phyloP scores from a whole-genome alignment of 1,140 invertebrate genomes.

The Drosophila trapezifrons region DNA sequence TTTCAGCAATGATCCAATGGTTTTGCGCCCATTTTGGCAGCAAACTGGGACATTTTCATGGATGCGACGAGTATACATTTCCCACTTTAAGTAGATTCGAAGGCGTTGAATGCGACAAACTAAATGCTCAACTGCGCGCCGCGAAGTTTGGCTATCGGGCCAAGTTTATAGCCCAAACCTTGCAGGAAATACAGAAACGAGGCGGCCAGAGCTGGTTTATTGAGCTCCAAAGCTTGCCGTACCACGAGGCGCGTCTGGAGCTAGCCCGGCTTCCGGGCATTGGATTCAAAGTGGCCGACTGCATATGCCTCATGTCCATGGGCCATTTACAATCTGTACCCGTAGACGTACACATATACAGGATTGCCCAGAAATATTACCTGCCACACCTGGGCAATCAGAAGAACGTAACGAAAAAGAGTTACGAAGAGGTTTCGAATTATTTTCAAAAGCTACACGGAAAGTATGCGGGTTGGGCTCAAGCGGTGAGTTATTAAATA shows the following conservation, averaged over 20 bases:
- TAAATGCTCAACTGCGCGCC: slow-evolving; percentile 89
- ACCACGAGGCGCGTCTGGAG: slow-evolving; percentile 89
- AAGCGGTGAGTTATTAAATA: slow-evolving; percentile 88
- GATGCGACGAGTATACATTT: slow-evolving; percentile 90
- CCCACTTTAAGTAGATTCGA: slow-evolving; percentile 87
- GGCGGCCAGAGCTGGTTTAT: slow-evolving; percentile 90
- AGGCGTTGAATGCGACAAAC: slow-evolving; percentile 66
- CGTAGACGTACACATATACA: slow-evolving; percentile 98
- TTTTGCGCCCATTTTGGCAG: slow-evolving; percentile 93
- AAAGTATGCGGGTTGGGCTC: slow-evolving; percentile 96
- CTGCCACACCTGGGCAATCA: slow-evolving; percentile 90
- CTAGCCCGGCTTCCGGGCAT: slow-evolving; percentile 93
- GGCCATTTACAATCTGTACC: slow-evolving; percentile 95
- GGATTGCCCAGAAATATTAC: slow-evolving; percentile 93
- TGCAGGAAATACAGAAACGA: slow-evolving; percentile 87
- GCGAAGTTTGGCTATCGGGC: slow-evolving; percentile 97
- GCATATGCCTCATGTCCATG: slow-evolving; percentile 98
- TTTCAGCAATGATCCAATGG: slow-evolving; percentile 96
- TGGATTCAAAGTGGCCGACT: slow-evolving; percentile 98
- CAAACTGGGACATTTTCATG: slow-evolving; percentile 89
- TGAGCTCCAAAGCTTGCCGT: slow-evolving; percentile 87
- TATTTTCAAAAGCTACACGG: slow-evolving; percentile 94
- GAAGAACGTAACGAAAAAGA: slow-evolving; percentile 92
- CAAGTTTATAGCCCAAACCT: slow-evolving; percentile 91
- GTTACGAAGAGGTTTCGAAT: slow-evolving; percentile 93